Evolutionary conservation across 2,888 invertebrate genomes (phyloP).

Genomic region (Acleris literana): DNA sequence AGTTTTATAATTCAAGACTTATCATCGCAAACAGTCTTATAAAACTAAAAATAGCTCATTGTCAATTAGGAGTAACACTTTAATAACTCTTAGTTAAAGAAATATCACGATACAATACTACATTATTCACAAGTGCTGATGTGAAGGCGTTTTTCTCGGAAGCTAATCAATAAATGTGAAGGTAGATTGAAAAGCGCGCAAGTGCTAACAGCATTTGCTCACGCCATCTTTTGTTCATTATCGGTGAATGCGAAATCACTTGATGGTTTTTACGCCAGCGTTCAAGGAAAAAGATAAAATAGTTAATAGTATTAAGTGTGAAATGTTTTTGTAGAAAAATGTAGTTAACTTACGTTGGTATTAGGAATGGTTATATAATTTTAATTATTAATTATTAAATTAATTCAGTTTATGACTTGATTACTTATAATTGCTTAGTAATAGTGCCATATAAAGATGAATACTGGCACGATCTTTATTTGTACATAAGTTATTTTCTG

Average conservation of each 20-base stretch:
- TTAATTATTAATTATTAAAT: too few relatives aligned
- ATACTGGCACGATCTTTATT: too few relatives aligned
- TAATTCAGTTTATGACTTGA: too few relatives aligned
- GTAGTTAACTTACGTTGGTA: not conserved
- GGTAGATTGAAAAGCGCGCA: slow-evolving; percentile 62
- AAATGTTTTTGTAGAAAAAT: slow-evolving; percentile 6
- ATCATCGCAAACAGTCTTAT: too few relatives aligned
- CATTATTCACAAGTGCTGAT: slow-evolving; percentile 31
- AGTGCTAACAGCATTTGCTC: slow-evolving; percentile 58
- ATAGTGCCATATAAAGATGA: too few relatives aligned
- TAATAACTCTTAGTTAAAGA: too few relatives aligned
- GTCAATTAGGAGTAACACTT: too few relatives aligned
- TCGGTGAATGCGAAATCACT: slow-evolving; percentile 39
- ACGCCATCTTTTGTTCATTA: slow-evolving; percentile 54
- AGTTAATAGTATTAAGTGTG: not conserved
- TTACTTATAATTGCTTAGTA: too few relatives aligned
- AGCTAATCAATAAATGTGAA: slow-evolving; percentile 69
- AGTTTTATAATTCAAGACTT: too few relatives aligned
- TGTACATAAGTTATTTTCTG: too few relatives aligned
- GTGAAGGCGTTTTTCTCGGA: slow-evolving; percentile 64
- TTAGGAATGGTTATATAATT: not conserved
- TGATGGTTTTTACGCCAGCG: slow-evolving; percentile 37
- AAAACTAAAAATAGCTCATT: too few relatives aligned
- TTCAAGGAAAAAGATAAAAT: slow-evolving; percentile 1
- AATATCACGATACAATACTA: not conserved